Evolutionary conservation across 2,113 vertebrate genomes (phyloP).

Genomic region (Poeciliopsis occidentalis): DNA sequence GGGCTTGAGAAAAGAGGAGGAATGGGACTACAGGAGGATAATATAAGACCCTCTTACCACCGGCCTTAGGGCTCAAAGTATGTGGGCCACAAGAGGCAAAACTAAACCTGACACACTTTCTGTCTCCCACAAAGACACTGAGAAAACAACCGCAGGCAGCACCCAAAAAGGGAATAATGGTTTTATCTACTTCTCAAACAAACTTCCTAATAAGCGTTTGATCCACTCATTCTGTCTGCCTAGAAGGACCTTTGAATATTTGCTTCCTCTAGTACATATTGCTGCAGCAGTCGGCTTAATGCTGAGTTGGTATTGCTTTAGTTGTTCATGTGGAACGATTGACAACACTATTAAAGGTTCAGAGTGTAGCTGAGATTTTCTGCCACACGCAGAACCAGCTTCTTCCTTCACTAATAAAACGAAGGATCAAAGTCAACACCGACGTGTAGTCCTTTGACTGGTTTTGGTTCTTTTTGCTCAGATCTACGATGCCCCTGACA

Average conservation of each 20-base stretch:
- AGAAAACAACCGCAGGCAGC: slow-evolving; percentile 29
- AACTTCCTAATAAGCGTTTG: slow-evolving; percentile 52
- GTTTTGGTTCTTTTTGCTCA: neutral
- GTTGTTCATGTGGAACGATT: neutral
- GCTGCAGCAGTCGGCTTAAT: neutral
- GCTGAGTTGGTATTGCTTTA: neutral
- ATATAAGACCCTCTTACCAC: slow-evolving; percentile 41
- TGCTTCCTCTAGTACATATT: neutral
- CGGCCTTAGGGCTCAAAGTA: slow-evolving; percentile 16
- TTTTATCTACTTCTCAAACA: slow-evolving; percentile 18
- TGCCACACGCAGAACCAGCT: neutral
- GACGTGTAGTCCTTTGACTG: neutral
- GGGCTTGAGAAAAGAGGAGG: slow-evolving; percentile 12
- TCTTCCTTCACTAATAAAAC: neutral
- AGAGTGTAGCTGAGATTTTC: neutral
- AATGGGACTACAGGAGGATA: slow-evolving; percentile 18
- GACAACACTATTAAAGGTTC: neutral
- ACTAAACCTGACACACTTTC: slow-evolving; percentile 40
- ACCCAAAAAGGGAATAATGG: slow-evolving; percentile 25
- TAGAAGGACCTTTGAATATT: neutral
- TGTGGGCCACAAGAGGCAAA: slow-evolving; percentile 27
- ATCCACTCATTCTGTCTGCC: slow-evolving; percentile 35
- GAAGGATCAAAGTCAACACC: slow-evolving; percentile 1
- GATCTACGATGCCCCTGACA: neutral
- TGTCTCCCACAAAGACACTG: slow-evolving; percentile 25